Percentiles rank a stretch among this genome's conserved stretches.
These are phyloP conservation scores for Serripes groenlandicus DNA, from an alignment of 2,888 invertebrate genomes.

Conservation along the genomic window DNA sequence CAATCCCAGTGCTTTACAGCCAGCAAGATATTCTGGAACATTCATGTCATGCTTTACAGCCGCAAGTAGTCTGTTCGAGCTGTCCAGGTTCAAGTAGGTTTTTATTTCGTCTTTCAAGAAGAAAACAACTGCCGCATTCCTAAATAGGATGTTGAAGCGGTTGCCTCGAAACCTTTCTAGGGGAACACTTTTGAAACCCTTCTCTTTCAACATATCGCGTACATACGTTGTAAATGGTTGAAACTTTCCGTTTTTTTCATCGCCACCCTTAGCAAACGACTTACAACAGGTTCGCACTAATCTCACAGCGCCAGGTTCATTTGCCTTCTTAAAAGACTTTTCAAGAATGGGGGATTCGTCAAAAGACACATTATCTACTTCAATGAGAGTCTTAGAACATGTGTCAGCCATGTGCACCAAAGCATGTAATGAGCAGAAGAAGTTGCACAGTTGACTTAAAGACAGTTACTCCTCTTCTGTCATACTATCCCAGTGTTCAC, in stretches of 20 bases:
- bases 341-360: constrained; percentile 35
- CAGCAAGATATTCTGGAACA: constrained; percentile 50
- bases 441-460: constrained; percentile 25
- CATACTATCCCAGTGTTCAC: constrained; percentile 15
- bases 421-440: constrained; percentile 41
- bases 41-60: constrained; percentile 46
- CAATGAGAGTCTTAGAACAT: constrained; percentile 16
- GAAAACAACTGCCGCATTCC: constrained; percentile 44
- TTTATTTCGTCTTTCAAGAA: constrained; percentile 29
- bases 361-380: constrained; percentile 35
- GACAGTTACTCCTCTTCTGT: constrained; percentile 15
- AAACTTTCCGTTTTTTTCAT: constrained; percentile 52
- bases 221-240: constrained; percentile 33
- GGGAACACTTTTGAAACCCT: constrained; percentile 28
- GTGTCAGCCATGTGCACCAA: constrained; percentile 27
- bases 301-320: constrained; percentile 28
- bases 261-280: constrained; percentile 44
- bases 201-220: constrained; percentile 38
- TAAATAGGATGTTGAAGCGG: constrained; percentile 53
- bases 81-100: constrained; percentile 32
- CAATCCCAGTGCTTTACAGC: constrained; percentile 58
- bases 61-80: constrained; percentile 43
- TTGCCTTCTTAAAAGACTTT: constrained; percentile 32
- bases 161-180: constrained; percentile 47
- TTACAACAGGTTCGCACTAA: constrained; percentile 35